These are phyloP conservation scores for Uria aalge DNA, from an alignment of 2,113 vertebrate species.

Conservation along the genomic window DNA sequence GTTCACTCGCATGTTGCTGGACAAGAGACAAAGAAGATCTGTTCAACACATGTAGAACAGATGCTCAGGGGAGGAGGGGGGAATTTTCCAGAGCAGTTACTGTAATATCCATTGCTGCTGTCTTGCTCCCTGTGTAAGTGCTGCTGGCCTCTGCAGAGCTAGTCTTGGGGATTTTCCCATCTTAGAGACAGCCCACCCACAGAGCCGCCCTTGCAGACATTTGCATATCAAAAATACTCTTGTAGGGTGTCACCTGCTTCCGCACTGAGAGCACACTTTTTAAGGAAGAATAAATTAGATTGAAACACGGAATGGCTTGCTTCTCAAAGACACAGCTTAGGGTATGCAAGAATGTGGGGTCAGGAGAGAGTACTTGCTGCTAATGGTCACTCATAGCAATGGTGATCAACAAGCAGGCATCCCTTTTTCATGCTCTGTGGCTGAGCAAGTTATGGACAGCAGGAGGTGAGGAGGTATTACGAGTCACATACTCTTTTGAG, in stretches of 20 bases:
- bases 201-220: not conserved
- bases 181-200: conserved; percentile 1
- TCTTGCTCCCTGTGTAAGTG: conserved; percentile 12
- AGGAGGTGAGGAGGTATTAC: not conserved
- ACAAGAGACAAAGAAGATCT: conserved; percentile 61
- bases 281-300: not conserved
- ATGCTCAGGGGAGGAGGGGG: conserved; percentile 54
- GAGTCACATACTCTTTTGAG: not conserved
- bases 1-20: conserved; percentile 50
- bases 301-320: not conserved
- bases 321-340: not conserved
- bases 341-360: not conserved
- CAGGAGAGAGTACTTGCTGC: not conserved
- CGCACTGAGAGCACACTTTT: not conserved
- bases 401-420: not conserved
- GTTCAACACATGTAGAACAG: conserved; percentile 69
- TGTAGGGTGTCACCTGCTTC: not conserved
- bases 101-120: conserved; percentile 56
- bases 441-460: not conserved
- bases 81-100: conserved; percentile 28
- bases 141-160: conserved; percentile 2
- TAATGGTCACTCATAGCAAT: not conserved
- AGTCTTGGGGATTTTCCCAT: conserved; percentile 1
- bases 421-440: not conserved
- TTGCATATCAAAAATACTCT: not conserved